Evolutionary conservation across 2,888 invertebrate genomes (phyloP), one percentile per base, ranked within the genome.

Genomic region (Cheilosia soror): DNA sequence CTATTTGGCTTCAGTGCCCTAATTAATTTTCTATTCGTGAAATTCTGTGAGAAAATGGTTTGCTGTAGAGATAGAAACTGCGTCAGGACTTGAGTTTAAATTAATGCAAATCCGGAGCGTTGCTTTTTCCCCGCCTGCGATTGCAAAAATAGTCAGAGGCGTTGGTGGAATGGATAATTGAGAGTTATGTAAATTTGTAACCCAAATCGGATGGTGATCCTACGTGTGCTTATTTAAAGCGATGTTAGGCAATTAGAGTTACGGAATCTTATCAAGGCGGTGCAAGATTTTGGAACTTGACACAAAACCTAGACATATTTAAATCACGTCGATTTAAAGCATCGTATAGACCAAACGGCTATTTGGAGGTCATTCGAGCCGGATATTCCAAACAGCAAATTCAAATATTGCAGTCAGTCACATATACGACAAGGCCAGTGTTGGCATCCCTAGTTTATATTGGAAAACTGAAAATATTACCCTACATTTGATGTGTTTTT

Each of bases 21-120:
- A 85, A 85, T 85, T 85, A 85, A 85, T 81, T 85, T 85, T 81
- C 81, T 85, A 80, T 81, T 85, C 85, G 76, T 76, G 51, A 81
- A 81, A 76, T 80, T 60, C 63, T 40, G 13, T 76, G 51, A 66
- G 58, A 65, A 69, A 57, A 55, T 29, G 60, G 60, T 76, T 71
- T 33, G 69, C 29, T 27, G 42, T 62, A 47, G 63, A 68, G 62
- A 63, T 80, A 63, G 79, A 20, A 66, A 66, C 51, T 72, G 20
- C 20, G 57, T 53, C 15, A 62, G 53, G 63, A 68, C 68, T 62
- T 62, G 55, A 53, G 76, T 71, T 76, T 77, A 81, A 85, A 81
- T 85, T 76, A 85, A 81, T 81, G 81, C 81, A 81, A 85, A 85
- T 85, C 85, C 85, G 29, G 40, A 55, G 40, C 53, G 49, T 37